Evolutionary conservation across 2,113 vertebrate genomes (phyloP), one percentile per base, ranked within the genome.

Genomic region (Dipodomys merriami): DNA sequence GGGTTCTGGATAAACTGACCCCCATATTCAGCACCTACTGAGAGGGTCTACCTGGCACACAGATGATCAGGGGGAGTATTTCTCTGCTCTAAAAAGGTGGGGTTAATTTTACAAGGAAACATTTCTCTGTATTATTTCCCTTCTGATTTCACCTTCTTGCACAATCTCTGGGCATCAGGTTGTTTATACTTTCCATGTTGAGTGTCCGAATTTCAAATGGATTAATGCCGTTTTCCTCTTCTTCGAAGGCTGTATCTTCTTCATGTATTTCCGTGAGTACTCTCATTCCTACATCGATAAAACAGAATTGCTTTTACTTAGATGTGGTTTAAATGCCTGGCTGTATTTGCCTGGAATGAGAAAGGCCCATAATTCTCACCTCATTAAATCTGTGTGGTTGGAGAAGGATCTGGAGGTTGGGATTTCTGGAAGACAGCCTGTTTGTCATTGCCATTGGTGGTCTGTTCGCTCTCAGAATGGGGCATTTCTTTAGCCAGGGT

Each of bases 111-210:
- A 64, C 4, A 30, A 49, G n/a, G 79, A 35, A 90, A n/a, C 8
- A 1, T 22, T 12, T 12, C 49, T 13, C 29, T 33, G 30, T 9
- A 2, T 25, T 19, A 4, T 20, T 33, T 25, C 1, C 67, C 53
- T 6, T n/a, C 8, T 22, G 0, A 7, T 64, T 49, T 72, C 46
- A 19, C 64, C 27, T 30, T 64, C 18, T 13, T 0, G 20, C 23
- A 2, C 5, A 3, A 5, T 27, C 69, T 6, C 2, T 0, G 39
- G 67, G 22, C 12, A 2, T 35, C 6, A 0, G 7, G 46, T 33
- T 2, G 22, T 53, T 25, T 18, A 79, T 22, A 2, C 62, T 49
- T 57, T 29, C 27, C 44, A 49, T 18, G 23, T 49, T 23, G 62
- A 23, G 12, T 1, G 20, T 64, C 78, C 57, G 69, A 57, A 7